A percentile compares a stretch with the other conserved stretches of the same genome.
These are phyloP conservation scores for Neotoxoptera formosana DNA, from an alignment of 1,140 invertebrate species.

Conservation along the genomic window DNA sequence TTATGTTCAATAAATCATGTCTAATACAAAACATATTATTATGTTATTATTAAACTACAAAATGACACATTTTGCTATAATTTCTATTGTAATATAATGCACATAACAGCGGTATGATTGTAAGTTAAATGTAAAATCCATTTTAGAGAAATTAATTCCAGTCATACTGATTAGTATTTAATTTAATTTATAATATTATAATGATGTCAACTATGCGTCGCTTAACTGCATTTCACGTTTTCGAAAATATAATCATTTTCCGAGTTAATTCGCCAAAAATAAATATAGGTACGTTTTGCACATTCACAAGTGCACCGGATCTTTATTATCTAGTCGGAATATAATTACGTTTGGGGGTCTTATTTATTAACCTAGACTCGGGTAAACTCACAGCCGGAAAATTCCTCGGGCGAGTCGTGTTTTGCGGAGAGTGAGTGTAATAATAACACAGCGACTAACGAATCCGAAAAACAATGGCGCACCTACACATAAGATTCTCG, in stretches of 20 bases:
- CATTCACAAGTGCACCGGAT: neutral
- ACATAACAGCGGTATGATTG: no score
- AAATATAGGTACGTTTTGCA: neutral
- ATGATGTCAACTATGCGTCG: neutral
- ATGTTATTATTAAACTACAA: no score
- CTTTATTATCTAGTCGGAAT: neutral
- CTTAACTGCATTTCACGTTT: neutral
- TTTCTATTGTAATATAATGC: no score
- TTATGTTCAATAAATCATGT: no score
- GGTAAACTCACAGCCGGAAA: neutral
- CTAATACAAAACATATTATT: no score
- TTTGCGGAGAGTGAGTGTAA: neutral
- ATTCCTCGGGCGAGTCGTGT: neutral
- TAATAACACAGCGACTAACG: neutral
- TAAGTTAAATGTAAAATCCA: no score
- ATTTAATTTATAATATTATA: neutral
- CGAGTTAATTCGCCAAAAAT: neutral
- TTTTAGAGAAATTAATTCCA: neutral
- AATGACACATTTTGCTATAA: no score
- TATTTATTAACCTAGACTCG: neutral
- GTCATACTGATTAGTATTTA: neutral
- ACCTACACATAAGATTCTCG: neutral
- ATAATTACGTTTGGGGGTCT: neutral
- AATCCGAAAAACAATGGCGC: conserved; percentile 6
- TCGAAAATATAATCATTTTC: neutral